Conservation (phyloP, 2,888 invertebrate species). For the Xylota sylvarum region DNA sequence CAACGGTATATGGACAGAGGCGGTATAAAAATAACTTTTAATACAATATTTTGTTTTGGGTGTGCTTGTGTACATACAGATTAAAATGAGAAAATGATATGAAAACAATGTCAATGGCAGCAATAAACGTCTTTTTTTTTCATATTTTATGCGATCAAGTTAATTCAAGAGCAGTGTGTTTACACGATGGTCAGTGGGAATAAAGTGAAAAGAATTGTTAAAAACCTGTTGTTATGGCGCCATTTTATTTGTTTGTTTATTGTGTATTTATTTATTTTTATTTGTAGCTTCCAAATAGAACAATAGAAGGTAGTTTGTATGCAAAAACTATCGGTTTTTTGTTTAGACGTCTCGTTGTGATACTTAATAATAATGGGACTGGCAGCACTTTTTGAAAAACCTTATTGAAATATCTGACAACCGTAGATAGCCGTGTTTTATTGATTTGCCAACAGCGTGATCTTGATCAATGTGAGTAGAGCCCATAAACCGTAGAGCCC, state of each 20-base stretch:
- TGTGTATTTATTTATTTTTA: neutral
- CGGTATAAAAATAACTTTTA: constrained; percentile 20
- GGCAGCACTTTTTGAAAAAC: no score
- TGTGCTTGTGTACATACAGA: neutral
- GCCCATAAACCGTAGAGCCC: no score
- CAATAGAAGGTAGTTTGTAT: no score
- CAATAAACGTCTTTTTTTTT: neutral
- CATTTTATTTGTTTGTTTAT: neutral
- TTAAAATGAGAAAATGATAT: neutral
- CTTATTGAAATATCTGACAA: no score
- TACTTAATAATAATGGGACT: no score
- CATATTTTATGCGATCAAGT: neutral
- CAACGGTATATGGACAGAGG: neutral
- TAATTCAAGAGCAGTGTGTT: constrained; percentile 4
- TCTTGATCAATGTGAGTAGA: no score
- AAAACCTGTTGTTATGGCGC: constrained; percentile 1
- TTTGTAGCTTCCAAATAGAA: no score
- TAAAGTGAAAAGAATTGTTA: neutral
- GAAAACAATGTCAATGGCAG: constrained; percentile 15
- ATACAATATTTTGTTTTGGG: constrained; percentile 8
- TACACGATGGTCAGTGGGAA: neutral
- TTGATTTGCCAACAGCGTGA: no score
- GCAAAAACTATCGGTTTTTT: no score
- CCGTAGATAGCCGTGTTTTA: no score
- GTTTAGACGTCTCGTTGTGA: no score